A percentile compares a stretch with the other conserved stretches of the same genome.
phyloP scores from a whole-genome alignment of 2,888 invertebrate species.

The Ichneumon xanthorius region DNA sequence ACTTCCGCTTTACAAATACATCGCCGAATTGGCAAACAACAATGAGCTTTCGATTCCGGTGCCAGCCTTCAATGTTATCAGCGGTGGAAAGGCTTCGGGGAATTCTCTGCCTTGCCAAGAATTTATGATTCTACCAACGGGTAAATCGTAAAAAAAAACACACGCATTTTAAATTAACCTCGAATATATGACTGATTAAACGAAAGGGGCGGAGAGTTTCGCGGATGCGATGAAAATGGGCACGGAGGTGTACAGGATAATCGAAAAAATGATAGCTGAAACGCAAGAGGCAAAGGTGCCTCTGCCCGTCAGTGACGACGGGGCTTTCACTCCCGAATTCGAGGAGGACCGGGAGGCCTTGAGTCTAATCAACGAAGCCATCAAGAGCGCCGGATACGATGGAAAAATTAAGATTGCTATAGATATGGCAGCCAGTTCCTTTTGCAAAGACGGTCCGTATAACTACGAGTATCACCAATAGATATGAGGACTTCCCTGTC shows the following conservation, averaged over 20 bases:
- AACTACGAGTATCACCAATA: background rate
- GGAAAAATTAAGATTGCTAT: slow-evolving; percentile 79
- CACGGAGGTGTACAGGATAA: slow-evolving; percentile 75
- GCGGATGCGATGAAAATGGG: slow-evolving; percentile 81
- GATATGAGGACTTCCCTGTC: background rate
- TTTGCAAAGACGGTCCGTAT: slow-evolving; percentile 78
- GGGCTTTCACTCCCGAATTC: slow-evolving; percentile 78
- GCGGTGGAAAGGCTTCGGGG: slow-evolving; percentile 77
- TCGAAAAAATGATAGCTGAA: slow-evolving; percentile 77
- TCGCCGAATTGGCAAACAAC: slow-evolving; percentile 78
- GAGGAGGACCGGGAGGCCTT: slow-evolving; percentile 79
- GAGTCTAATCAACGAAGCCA: slow-evolving; percentile 75
- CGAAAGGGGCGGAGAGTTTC: slow-evolving; percentile 79
- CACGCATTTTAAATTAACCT: background rate
- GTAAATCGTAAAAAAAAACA: slow-evolving; percentile 61
- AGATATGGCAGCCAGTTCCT: slow-evolving; percentile 78
- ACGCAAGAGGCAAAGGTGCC: slow-evolving; percentile 75
- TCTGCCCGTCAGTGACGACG: slow-evolving; percentile 75
- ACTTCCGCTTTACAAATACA: slow-evolving; percentile 80
- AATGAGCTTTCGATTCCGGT: slow-evolving; percentile 77
- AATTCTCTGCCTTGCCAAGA: slow-evolving; percentile 79
- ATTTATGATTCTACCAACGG: slow-evolving; percentile 80
- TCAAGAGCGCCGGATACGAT: slow-evolving; percentile 77
- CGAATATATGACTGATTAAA: background rate
- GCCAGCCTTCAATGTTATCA: slow-evolving; percentile 80